Conservation (phyloP, 2,888 invertebrate genomes). For the Hypercompe scribonia region DNA sequence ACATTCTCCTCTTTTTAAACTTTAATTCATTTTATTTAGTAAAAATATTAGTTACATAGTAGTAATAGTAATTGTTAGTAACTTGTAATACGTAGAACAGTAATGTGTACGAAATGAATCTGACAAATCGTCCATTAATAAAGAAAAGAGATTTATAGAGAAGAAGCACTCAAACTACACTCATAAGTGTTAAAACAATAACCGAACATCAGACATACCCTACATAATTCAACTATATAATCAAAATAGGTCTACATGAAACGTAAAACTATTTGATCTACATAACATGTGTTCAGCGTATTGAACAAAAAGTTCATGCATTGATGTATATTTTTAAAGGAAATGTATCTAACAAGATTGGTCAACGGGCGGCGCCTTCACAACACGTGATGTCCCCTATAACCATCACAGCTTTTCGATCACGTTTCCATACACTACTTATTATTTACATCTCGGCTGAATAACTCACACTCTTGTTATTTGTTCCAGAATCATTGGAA, state of each 20-base stretch:
- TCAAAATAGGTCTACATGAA: neutral
- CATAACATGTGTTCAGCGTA: neutral
- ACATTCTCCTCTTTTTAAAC: no score
- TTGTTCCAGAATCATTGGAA: conserved; percentile 34
- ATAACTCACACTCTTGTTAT: conserved; percentile 41
- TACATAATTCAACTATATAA: neutral
- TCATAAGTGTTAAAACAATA: no score
- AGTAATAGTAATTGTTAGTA: no score
- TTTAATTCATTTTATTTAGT: no score
- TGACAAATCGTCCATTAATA: neutral
- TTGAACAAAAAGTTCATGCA: conserved; percentile 20
- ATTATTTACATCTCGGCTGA: conserved; percentile 40
- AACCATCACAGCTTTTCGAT: conserved; percentile 43
- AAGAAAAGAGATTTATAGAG: neutral
- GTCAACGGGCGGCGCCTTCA: conserved; percentile 45
- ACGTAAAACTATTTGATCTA: neutral
- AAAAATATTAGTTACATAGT: no score
- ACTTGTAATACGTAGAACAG: no score
- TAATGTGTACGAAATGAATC: no score
- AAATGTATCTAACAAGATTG: conserved; percentile 48
- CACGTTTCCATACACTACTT: conserved; percentile 39
- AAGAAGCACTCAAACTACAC: neutral
- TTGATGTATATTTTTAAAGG: conserved; percentile 37
- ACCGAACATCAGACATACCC: neutral
- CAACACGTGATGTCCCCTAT: conserved; percentile 49